These are phyloP conservation scores for Microcebus murinus DNA, from an alignment of 2,113 vertebrate species.

Conservation along the genomic window DNA sequence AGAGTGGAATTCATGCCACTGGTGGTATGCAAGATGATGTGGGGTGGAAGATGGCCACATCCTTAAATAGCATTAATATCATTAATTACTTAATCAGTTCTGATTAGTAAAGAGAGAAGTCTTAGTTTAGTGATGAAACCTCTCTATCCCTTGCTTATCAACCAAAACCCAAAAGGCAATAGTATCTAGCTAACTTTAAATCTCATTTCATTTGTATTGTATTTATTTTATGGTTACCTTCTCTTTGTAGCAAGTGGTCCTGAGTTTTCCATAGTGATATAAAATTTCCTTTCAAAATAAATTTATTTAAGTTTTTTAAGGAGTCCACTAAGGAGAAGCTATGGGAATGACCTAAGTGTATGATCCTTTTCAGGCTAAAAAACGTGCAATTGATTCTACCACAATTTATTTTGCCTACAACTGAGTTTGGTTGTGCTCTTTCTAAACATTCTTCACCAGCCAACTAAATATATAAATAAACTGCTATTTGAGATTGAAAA, in stretches of 20 bases:
- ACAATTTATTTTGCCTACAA: background rate
- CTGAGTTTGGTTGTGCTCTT: background rate
- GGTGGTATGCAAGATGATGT: background rate
- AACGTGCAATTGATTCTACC: background rate
- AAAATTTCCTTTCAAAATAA: conserved; percentile 26
- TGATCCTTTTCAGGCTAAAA: background rate
- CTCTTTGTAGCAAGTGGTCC: background rate
- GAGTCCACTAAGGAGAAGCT: background rate
- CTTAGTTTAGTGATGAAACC: background rate
- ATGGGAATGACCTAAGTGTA: background rate
- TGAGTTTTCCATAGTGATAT: background rate
- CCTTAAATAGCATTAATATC: background rate
- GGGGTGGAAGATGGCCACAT: background rate
- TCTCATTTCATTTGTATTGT: background rate
- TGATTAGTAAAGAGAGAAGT: background rate
- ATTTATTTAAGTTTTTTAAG: background rate
- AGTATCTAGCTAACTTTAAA: background rate
- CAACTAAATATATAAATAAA: background rate
- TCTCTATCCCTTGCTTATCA: background rate
- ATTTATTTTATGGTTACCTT: background rate
- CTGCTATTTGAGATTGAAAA: background rate
- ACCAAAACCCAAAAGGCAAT: background rate
- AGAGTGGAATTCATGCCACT: background rate
- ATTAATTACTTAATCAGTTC: background rate
- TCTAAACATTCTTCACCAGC: background rate